A percentile compares a stretch with the other conserved stretches of the same genome.
phyloP scores from a whole-genome alignment of 2,888 invertebrate genomes.

The Coelogynopora nodosa region DNA sequence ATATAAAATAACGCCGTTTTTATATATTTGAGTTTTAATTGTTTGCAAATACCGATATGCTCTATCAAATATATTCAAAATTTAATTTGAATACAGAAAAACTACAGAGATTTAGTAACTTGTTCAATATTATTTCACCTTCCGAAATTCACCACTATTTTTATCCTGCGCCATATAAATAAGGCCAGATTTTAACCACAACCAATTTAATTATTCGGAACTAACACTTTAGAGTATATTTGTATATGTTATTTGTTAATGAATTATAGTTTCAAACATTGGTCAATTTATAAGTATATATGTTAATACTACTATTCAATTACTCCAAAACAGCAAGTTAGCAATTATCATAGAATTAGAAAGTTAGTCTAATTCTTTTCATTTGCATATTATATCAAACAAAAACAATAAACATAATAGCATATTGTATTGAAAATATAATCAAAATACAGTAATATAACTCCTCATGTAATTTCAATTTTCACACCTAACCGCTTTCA shows the following conservation, averaged over 20 bases:
- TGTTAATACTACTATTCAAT: background rate
- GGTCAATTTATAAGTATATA: background rate
- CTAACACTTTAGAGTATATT: background rate
- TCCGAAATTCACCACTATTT: too few relatives aligned
- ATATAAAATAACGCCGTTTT: too few relatives aligned
- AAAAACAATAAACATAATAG: background rate
- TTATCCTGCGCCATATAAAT: background rate
- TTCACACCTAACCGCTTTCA: background rate
- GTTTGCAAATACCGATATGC: too few relatives aligned
- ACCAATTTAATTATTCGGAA: background rate
- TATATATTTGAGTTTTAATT: too few relatives aligned
- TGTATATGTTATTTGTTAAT: background rate
- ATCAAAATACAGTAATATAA: background rate
- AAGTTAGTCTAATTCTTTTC: background rate
- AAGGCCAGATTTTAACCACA: background rate
- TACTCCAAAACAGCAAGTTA: background rate
- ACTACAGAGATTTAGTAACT: too few relatives aligned
- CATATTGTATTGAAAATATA: background rate
- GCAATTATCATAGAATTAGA: too few relatives aligned
- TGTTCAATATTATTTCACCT: too few relatives aligned
- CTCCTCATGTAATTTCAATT: background rate
- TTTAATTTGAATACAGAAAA: too few relatives aligned
- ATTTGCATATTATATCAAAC: background rate
- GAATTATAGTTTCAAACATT: background rate
- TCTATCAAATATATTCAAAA: too few relatives aligned